Conservation (phyloP, 2,888 invertebrate species). For the Agonopterix heracliana region DNA sequence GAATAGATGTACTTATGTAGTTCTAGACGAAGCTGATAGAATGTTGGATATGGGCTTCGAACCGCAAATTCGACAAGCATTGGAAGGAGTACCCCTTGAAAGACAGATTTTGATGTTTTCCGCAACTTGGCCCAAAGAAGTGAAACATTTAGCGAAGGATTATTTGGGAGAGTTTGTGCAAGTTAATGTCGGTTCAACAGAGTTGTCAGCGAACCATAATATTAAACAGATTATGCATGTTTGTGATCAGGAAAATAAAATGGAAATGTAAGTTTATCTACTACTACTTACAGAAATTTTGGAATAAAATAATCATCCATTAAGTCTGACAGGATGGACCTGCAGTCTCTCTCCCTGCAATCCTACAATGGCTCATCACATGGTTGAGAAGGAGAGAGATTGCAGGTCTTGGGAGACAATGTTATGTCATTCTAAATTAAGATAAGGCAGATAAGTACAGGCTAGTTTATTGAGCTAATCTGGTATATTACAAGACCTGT, state of each 20-base stretch:
- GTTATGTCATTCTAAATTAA: too few relatives aligned
- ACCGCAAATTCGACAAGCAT: constrained; percentile 93
- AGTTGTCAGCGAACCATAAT: constrained; percentile 92
- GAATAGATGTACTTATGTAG: constrained; percentile 86
- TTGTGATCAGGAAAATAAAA: constrained; percentile 88
- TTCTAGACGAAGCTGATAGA: constrained; percentile 93
- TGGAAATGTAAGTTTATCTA: constrained; percentile 49
- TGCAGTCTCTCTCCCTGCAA: too few relatives aligned
- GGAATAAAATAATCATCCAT: neutral
- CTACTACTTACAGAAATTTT: neutral
- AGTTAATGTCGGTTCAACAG: constrained; percentile 93
- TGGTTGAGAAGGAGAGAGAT: too few relatives aligned
- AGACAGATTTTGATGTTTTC: constrained; percentile 98
- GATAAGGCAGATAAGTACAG: too few relatives aligned
- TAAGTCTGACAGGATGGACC: too few relatives aligned
- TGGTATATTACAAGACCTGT: too few relatives aligned
- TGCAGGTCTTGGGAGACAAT: too few relatives aligned
- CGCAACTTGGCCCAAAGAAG: constrained; percentile 98
- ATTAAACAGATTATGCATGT: constrained; percentile 90
- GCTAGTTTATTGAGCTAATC: too few relatives aligned
- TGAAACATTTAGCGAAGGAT: constrained; percentile 91
- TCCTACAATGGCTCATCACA: too few relatives aligned
- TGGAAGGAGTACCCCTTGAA: constrained; percentile 93
- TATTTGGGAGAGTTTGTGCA: constrained; percentile 93
- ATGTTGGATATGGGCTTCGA: constrained; percentile 99